These are phyloP conservation scores for Trypoxylus dichotomus DNA, from an alignment of 1,140 invertebrate species.

Conservation along the genomic window DNA sequence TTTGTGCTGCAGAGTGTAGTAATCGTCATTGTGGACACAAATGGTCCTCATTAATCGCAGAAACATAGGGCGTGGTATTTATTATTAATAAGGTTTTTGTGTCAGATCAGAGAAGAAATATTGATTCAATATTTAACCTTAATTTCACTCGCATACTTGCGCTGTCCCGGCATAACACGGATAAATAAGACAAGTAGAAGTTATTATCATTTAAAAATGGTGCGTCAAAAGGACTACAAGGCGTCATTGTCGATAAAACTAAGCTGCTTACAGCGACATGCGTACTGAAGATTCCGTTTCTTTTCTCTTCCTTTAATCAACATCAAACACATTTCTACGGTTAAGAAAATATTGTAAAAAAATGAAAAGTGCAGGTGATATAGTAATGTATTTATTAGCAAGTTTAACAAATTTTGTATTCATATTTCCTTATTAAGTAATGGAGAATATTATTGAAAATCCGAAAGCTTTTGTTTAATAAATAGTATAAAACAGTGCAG, in stretches of 20 bases:
- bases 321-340: too few species aligned
- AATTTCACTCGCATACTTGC: neutral
- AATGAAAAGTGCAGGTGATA: too few species aligned
- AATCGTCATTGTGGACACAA: neutral
- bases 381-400: too few species aligned
- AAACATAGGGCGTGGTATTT: slow-evolving; percentile 5
- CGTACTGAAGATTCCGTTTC: neutral
- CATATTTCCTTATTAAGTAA: too few species aligned
- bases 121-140: slow-evolving; percentile 21
- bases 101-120: slow-evolving; percentile 14
- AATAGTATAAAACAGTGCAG: too few species aligned
- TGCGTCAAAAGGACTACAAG: neutral
- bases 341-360: too few species aligned
- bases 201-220: slow-evolving; percentile 20
- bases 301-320: neutral
- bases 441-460: too few species aligned
- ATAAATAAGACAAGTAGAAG: neutral
- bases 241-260: neutral
- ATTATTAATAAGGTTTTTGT: slow-evolving; percentile 21
- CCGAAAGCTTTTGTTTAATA: too few species aligned
- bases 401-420: too few species aligned
- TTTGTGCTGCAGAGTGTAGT: neutral
- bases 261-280: neutral
- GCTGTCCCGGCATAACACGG: neutral
- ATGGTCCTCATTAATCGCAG: neutral